Conservation (phyloP, 1,140 invertebrate species). For the Tetramorium simillimum region DNA sequence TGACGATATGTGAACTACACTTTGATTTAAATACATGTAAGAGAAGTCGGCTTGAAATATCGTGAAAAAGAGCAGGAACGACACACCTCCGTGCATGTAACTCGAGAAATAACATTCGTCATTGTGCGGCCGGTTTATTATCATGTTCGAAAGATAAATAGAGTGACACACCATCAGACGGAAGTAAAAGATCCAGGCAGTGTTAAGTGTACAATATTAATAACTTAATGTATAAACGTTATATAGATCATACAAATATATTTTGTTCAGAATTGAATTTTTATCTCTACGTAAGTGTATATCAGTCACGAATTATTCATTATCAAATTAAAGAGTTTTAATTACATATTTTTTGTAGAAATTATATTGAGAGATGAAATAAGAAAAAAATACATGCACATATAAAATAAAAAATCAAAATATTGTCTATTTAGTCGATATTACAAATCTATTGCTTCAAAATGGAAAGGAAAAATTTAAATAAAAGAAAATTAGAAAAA, state of each 20-base stretch:
- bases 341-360: background rate
- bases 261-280: background rate
- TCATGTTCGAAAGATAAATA: slow-evolving; percentile 29
- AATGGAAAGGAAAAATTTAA: background rate
- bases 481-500: background rate
- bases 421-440: background rate
- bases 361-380: background rate
- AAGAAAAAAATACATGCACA: background rate
- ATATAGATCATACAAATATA: background rate
- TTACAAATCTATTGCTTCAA: background rate
- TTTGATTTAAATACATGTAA: slow-evolving; percentile 1
- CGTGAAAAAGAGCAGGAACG: slow-evolving; percentile 18
- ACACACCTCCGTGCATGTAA: slow-evolving; percentile 53
- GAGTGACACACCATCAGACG: slow-evolving; percentile 39
- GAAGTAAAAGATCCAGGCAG: slow-evolving; percentile 55
- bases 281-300: background rate
- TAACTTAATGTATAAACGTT: background rate
- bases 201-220: background rate
- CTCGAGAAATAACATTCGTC: slow-evolving; percentile 57
- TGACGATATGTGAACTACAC: slow-evolving; percentile 19
- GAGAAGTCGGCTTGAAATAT: slow-evolving; percentile 14
- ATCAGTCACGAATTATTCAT: background rate
- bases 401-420: background rate
- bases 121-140: slow-evolving; percentile 25
- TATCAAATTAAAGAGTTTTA: slow-evolving; percentile 11